Conservation (phyloP, 2,888 invertebrate genomes). For the Tiphia femorata region DNA sequence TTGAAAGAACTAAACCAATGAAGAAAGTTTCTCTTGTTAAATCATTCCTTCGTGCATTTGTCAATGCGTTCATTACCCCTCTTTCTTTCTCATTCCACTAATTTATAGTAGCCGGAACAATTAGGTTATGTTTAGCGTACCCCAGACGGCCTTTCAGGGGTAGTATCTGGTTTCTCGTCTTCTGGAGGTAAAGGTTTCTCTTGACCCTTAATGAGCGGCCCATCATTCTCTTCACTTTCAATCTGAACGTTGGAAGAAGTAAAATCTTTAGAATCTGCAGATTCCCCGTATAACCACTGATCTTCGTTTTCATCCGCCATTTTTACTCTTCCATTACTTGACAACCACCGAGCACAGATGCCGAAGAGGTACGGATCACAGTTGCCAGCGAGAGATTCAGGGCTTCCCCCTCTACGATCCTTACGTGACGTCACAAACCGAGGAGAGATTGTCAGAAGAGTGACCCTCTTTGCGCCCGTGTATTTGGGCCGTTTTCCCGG, state of each 20-base stretch:
- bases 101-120: conserved; percentile 16
- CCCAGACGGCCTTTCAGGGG: conserved; percentile 30
- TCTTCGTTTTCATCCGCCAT: conserved; percentile 86
- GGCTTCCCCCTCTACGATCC: no score
- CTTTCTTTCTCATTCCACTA: no score
- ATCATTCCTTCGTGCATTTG: no score
- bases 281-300: conserved; percentile 89
- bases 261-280: conserved; percentile 70
- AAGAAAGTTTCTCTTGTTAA: no score
- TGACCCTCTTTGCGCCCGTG: no score
- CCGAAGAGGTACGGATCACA: no score
- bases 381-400: no score
- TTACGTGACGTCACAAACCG: no score
- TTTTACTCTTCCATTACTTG: conserved; percentile 46
- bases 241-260: conserved; percentile 49
- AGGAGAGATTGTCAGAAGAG: no score
- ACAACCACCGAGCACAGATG: neutral
- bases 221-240: conserved; percentile 59
- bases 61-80: no score
- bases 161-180: conserved; percentile 43
- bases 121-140: conserved; percentile 59
- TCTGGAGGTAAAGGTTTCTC: conserved; percentile 53
- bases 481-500: no score
- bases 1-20: no score
- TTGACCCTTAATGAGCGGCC: conserved; percentile 32